Evolutionary conservation across 1,140 invertebrate species (phyloP).

Genomic region (Hestina assimilis): DNA sequence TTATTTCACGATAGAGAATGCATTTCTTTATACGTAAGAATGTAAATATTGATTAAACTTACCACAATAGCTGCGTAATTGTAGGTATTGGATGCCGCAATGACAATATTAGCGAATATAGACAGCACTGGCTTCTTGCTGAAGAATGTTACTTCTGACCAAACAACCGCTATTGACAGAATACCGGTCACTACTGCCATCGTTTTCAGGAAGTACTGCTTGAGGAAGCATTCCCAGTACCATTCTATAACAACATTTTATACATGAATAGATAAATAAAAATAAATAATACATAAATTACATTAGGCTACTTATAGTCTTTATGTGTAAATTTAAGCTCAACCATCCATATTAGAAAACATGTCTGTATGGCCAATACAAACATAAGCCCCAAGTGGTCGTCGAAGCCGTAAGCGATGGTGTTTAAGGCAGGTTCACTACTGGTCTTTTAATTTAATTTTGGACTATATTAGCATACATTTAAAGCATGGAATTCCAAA

Average conservation of each 20-base stretch:
- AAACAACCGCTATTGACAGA: slow-evolving; percentile 94
- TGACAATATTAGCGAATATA: slow-evolving; percentile 95
- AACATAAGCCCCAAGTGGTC: background rate
- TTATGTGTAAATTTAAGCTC: too few species aligned
- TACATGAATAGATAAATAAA: background rate
- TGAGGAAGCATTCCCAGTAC: slow-evolving; percentile 95
- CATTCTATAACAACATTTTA: slow-evolving; percentile 86
- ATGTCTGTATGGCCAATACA: background rate
- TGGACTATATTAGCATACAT: too few species aligned
- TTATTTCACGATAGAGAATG: too few species aligned
- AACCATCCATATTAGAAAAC: too few species aligned
- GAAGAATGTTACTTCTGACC: slow-evolving; percentile 99
- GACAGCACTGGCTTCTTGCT: slow-evolving; percentile 93
- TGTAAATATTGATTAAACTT: too few species aligned
- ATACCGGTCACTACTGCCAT: slow-evolving; percentile 86
- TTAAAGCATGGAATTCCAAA: too few species aligned
- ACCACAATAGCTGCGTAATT: slow-evolving; percentile 98
- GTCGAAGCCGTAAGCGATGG: background rate
- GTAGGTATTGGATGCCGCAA: slow-evolving; percentile 88
- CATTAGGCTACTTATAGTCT: too few species aligned
- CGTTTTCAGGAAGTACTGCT: slow-evolving; percentile 86
- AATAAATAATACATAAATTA: too few species aligned
- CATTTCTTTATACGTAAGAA: too few species aligned
- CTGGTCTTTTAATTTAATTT: too few species aligned
- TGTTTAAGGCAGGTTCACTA: background rate